Conservation (phyloP, 1,140 invertebrate species). For the Drosophila nebulosa region DNA sequence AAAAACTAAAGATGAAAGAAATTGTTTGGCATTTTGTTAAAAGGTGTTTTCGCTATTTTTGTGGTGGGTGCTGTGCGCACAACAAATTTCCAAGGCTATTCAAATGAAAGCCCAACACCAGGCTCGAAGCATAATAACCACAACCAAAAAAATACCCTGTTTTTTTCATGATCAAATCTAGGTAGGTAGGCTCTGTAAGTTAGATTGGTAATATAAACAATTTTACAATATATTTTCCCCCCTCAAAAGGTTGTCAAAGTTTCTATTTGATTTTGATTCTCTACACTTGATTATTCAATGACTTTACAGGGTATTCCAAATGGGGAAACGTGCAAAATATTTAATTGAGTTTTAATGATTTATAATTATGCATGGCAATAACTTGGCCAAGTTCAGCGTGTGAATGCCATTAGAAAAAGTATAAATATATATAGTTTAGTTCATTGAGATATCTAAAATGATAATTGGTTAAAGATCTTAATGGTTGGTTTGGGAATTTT, state of each 20-base stretch:
- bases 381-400: constrained; percentile 47
- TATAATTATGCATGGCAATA: constrained; percentile 68
- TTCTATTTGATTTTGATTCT: too few species aligned
- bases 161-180: too few species aligned
- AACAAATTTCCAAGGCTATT: constrained; percentile 28
- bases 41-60: constrained; percentile 31
- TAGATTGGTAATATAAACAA: too few species aligned
- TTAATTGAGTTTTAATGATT: constrained; percentile 76
- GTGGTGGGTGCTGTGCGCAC: constrained; percentile 46
- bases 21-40: constrained; percentile 18
- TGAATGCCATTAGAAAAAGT: constrained; percentile 43
- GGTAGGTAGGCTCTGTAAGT: too few species aligned
- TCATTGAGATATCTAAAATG: constrained; percentile 28
- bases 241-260: too few species aligned
- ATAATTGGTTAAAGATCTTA: constrained; percentile 16
- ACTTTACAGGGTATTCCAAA: constrained; percentile 7
- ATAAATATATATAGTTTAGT: not conserved
- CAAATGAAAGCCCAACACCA: not conserved
- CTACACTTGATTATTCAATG: too few species aligned
- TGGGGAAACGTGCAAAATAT: constrained; percentile 35
- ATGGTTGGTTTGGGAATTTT: not conserved
- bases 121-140: too few species aligned
- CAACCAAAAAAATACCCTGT: too few species aligned
- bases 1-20: not conserved
- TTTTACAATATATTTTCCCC: too few species aligned